Evolutionary conservation across 2,888 invertebrate species (phyloP).

Genomic region (Cryptocheilus praepositus): DNA sequence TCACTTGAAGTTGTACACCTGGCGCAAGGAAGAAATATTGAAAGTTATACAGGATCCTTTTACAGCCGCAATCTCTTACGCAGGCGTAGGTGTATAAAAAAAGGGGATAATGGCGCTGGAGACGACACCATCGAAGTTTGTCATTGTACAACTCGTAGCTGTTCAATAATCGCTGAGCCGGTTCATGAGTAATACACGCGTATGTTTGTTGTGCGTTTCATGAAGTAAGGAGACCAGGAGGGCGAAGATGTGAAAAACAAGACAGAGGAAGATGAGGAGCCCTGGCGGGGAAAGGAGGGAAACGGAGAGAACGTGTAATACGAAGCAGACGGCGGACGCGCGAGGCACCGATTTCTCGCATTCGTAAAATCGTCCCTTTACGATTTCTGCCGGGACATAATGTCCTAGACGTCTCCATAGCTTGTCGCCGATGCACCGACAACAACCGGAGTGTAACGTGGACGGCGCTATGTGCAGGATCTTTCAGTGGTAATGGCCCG

Average conservation of each 20-base stretch:
- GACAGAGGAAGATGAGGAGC: not conserved
- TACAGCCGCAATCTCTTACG: too few relatives aligned
- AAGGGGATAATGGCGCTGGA: too few relatives aligned
- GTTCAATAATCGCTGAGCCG: too few relatives aligned
- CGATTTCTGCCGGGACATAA: conserved; percentile 62
- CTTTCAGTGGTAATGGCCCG: not conserved
- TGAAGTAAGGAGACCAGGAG: not conserved
- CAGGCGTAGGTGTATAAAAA: too few relatives aligned
- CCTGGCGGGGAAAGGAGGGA: conserved; percentile 11
- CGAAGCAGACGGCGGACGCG: not conserved
- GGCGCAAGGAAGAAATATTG: too few relatives aligned
- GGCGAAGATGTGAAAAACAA: not conserved
- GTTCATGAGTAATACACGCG: too few relatives aligned
- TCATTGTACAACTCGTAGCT: too few relatives aligned
- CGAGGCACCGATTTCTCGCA: conserved; percentile 39
- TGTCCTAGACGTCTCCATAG: conserved; percentile 70
- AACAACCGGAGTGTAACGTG: conserved; percentile 15
- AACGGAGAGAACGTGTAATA: conserved; percentile 12
- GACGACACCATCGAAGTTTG: too few relatives aligned
- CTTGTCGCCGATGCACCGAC: conserved; percentile 33
- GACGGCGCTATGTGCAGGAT: not conserved
- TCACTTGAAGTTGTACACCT: not conserved
- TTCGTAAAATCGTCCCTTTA: conserved; percentile 67
- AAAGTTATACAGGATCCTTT: too few relatives aligned
- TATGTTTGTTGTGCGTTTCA: too few relatives aligned